phyloP scores from a whole-genome alignment of 2,113 vertebrate species.

The Patagioenas fasciata region DNA sequence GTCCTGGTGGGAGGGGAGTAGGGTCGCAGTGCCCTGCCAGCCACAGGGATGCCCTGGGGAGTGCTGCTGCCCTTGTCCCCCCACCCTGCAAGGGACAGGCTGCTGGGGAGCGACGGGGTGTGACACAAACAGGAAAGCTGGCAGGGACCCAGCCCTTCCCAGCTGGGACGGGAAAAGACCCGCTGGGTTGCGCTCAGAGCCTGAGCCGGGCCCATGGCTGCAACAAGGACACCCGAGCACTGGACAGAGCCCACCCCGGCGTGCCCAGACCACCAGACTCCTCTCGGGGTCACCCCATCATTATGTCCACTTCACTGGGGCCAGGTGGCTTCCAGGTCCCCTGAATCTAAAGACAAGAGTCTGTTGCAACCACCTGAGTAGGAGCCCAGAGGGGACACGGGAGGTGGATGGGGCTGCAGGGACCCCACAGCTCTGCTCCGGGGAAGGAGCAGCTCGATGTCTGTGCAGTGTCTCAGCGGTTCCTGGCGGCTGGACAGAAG shows the following conservation, averaged over 20 bases:
- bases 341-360: neutral
- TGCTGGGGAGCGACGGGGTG: neutral
- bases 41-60: fast-evolving
- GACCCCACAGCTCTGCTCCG: no score
- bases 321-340: neutral
- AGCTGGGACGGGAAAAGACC: neutral
- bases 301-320: neutral
- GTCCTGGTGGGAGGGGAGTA: neutral
- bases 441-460: neutral
- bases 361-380: no score
- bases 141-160: slow-evolving; percentile 24
- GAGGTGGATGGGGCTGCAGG: neutral
- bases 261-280: neutral
- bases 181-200: neutral
- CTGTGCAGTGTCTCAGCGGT: neutral
- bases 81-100: neutral
- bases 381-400: fast-evolving
- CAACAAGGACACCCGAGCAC: neutral
- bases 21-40: fast-evolving
- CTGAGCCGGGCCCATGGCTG: fast-evolving
- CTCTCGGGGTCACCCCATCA: neutral
- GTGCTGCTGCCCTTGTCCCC: neutral
- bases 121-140: slow-evolving; percentile 45
- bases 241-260: fast-evolving
- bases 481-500: neutral